Evolutionary conservation across 2,888 invertebrate genomes (phyloP).

Genomic region (Eumacrocentrus americanus): DNA sequence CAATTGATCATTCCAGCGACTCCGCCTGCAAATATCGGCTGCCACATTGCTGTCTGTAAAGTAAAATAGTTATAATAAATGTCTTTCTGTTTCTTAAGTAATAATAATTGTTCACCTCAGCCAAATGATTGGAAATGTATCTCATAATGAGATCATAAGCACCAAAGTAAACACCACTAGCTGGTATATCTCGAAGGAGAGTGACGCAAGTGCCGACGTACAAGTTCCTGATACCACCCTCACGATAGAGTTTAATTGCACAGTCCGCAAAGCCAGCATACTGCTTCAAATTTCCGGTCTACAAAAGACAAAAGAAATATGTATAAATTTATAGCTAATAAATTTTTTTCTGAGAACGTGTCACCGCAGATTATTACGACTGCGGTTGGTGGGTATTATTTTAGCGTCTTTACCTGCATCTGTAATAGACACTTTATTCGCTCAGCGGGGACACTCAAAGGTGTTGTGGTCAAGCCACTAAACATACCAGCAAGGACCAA

Average conservation of each 20-base stretch:
- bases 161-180: conserved; percentile 67
- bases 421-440: conserved; percentile 63
- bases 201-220: conserved; percentile 71
- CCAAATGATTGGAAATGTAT: conserved; percentile 3
- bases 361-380: too few species aligned
- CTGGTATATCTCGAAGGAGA: conserved; percentile 67
- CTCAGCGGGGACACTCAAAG: conserved; percentile 71
- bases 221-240: conserved; percentile 68
- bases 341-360: too few species aligned
- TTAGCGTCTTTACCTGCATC: conserved; percentile 38
- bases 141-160: conserved; percentile 61
- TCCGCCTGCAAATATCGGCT: conserved; percentile 40
- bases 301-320: background rate
- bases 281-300: conserved; percentile 37
- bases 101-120: background rate
- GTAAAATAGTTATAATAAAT: background rate
- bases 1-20: conserved; percentile 36
- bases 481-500: conserved; percentile 62
- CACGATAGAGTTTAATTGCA: conserved; percentile 64
- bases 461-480: conserved; percentile 60
- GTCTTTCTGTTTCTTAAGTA: background rate
- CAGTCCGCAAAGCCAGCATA: conserved; percentile 67
- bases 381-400: too few species aligned
- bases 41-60: conserved; percentile 31
- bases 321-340: too few species aligned